phyloP scores from a whole-genome alignment of 2,797 vertebrate genomes.

The Chrosomus eos region DNA sequence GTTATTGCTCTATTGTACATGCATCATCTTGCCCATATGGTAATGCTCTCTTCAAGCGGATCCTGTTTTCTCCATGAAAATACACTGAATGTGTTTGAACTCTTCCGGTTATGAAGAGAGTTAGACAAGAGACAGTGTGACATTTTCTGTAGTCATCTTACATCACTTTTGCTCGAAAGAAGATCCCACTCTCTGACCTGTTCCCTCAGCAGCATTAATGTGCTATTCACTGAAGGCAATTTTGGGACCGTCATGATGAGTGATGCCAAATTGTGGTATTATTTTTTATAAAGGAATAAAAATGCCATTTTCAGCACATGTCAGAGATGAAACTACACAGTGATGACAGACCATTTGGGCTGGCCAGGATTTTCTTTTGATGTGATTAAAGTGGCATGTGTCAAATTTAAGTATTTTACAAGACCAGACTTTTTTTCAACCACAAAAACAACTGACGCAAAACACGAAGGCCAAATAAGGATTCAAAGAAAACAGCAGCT shows the following conservation, averaged over 20 bases:
- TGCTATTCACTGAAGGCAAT: slow-evolving; percentile 28
- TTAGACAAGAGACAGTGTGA: slow-evolving; percentile 33
- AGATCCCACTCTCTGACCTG: slow-evolving; percentile 28
- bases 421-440: not conserved
- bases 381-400: slow-evolving; percentile 34
- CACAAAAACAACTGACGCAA: not conserved
- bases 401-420: slow-evolving; percentile 9
- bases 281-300: slow-evolving; percentile 28
- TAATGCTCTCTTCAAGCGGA: slow-evolving; percentile 32
- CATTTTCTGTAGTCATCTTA: slow-evolving; percentile 45
- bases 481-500: not conserved
- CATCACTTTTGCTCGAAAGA: slow-evolving; percentile 24
- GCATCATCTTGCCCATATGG: slow-evolving; percentile 37
- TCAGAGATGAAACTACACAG: not conserved
- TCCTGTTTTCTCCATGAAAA: slow-evolving; percentile 23
- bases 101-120: not conserved
- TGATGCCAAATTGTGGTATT: slow-evolving; percentile 33
- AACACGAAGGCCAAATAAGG: no score
- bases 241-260: slow-evolving; percentile 28
- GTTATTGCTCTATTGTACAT: slow-evolving; percentile 42
- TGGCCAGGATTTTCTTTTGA: slow-evolving; percentile 21
- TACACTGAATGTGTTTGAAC: slow-evolving; percentile 25
- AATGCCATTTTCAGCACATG: slow-evolving; percentile 9
- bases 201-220: slow-evolving; percentile 33
- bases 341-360: slow-evolving; percentile 17